Evolutionary conservation across 2,888 invertebrate genomes (phyloP).

Genomic region (Nowickia ferox): DNA sequence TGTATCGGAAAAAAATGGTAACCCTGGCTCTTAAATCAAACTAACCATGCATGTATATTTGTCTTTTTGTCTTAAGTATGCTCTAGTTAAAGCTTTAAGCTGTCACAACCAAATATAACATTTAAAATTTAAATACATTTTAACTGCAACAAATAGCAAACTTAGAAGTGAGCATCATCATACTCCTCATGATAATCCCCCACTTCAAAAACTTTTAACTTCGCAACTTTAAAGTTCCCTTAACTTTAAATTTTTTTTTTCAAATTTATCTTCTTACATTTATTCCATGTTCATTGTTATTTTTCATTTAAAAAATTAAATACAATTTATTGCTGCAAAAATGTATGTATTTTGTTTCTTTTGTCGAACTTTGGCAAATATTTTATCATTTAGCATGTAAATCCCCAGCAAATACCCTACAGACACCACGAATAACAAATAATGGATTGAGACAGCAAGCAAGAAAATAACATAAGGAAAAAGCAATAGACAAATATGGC

Average conservation of each 20-base stretch:
- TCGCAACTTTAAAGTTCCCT: too few species aligned
- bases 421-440: slow-evolving; percentile 59
- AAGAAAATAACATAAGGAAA: slow-evolving; percentile 6
- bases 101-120: too few species aligned
- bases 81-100: too few species aligned
- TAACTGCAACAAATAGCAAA: too few species aligned
- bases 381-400: slow-evolving; percentile 64
- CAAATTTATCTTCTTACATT: not conserved
- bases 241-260: not conserved
- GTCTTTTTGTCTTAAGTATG: too few species aligned
- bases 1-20: too few species aligned
- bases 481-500: slow-evolving; percentile 46
- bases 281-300: not conserved
- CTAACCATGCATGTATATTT: too few species aligned
- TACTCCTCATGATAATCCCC: too few species aligned
- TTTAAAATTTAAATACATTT: too few species aligned
- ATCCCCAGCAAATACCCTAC: slow-evolving; percentile 57
- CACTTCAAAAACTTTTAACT: too few species aligned
- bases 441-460: slow-evolving; percentile 45
- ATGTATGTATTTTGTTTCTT: not conserved
- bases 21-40: too few species aligned
- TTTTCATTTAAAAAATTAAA: slow-evolving; percentile 3
- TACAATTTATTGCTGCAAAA: slow-evolving; percentile 34
- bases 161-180: too few species aligned
- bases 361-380: slow-evolving; percentile 20